Base-by-base conservation (phyloP, 2,113 vertebrate genomes). In the Aptenodytes forsteri region DNA sequence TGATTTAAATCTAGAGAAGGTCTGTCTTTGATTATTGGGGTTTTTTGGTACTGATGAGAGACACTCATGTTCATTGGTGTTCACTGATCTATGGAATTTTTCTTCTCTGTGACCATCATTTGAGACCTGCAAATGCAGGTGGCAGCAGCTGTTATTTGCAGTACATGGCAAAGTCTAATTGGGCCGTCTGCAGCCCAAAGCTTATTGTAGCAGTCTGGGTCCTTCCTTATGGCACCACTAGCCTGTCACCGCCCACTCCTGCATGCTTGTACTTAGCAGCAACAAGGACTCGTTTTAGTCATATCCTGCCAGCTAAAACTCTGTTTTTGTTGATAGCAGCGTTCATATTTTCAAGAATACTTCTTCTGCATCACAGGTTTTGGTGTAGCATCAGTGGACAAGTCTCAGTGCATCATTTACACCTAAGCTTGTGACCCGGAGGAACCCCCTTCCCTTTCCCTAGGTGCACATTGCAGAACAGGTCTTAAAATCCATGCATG, bases 171-270 rank as follows among this genome's bases (percentile, higher is more conserved):
- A 58, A 54, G 20, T 18, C 30, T 42, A 5, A 1, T 0, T 16
- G 42, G 52, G 56, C 27, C 46, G 26, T 4, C 30, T 18, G n/a
- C 46, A 55, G 65, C 38, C 46, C 77, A 21, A 34, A 38, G 26
- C 9, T 69, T 25, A 6, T 36, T 36, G 44, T 25, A 25, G 32
- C 27, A 16, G 11, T 8, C 38, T 6, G 16, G 16, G 16, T 46
- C 46, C 46, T 61, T 79, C 61, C 25, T 40, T n/a, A 23, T 0
- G 0, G 26, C 71, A 87, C 47, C 36, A 7, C n/a, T 47, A 3
- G 16, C 26, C 47, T 26, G 40, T 36, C 44, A 59, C 46, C 2
- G 2, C n/a, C n/a, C 13, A 2, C 8, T 65, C 36, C 71, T 1
- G 0, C 7, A 6, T 12, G 67, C 44, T 66, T 20, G 9, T 44